Percentiles rank a stretch among this genome's conserved stretches.
Evolutionary conservation across 2,797 vertebrate genomes (phyloP).

Genomic region (Pseudochromis fuscus): DNA sequence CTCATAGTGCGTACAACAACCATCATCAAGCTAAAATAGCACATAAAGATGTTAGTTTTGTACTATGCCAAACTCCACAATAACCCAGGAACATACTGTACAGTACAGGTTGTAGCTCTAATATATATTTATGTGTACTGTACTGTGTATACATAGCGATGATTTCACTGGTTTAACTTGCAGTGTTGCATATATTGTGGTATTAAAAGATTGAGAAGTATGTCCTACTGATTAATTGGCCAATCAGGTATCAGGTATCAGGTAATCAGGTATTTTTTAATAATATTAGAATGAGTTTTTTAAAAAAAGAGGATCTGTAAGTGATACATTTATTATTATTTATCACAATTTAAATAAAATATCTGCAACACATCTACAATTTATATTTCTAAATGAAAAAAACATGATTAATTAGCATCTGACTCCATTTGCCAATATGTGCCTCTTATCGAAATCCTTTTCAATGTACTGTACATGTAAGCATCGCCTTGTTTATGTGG

Average conservation of each 20-base stretch:
- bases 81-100: neutral
- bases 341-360: too few species aligned
- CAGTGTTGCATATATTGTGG: neutral
- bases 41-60: too few species aligned
- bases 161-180: neutral
- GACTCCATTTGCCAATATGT: conserved; percentile 29
- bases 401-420: conserved; percentile 39
- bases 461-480: conserved; percentile 69
- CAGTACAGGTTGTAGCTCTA: conserved; percentile 1
- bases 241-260: neutral
- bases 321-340: neutral
- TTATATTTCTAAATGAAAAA: conserved; percentile 14
- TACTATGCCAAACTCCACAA: neutral
- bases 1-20: neutral
- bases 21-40: neutral
- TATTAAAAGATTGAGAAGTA: neutral
- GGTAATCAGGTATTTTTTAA: neutral
- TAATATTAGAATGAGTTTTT: neutral
- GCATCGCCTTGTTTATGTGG: conserved; percentile 75
- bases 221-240: neutral
- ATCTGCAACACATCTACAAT: conserved; percentile 9
- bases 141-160: conserved; percentile 12
- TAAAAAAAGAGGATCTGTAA: neutral
- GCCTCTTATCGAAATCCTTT: conserved; percentile 50
- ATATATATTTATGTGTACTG: neutral